These are phyloP conservation scores for Plusia festucae DNA, from an alignment of 2,888 invertebrate genomes.

Conservation along the genomic window DNA sequence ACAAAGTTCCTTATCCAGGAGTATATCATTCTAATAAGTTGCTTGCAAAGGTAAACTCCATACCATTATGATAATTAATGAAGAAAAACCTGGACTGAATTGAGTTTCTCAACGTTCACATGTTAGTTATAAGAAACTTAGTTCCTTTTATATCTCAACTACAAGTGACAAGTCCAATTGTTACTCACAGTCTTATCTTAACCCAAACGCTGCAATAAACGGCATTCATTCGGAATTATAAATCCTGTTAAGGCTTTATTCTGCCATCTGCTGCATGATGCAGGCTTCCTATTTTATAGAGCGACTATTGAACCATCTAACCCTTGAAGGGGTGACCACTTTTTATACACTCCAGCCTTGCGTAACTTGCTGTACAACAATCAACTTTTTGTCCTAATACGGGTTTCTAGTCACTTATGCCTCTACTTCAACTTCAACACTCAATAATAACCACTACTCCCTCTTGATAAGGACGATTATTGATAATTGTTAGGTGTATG, in stretches of 20 bases:
- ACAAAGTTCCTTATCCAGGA: not conserved
- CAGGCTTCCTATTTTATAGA: constrained; percentile 71
- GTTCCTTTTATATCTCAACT: constrained; percentile 8
- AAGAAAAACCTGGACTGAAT: not conserved
- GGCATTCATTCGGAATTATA: constrained; percentile 38
- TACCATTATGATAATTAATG: not conserved
- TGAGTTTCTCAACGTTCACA: not conserved
- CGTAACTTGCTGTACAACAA: constrained; percentile 79
- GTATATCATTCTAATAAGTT: no score
- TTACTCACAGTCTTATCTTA: constrained; percentile 13
- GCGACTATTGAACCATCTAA: constrained; percentile 82
- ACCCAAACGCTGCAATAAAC: constrained; percentile 18
- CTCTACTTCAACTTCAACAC: constrained; percentile 8
- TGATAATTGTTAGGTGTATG: constrained; percentile 8
- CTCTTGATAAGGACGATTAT: constrained; percentile 3
- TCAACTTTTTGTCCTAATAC: constrained; percentile 79
- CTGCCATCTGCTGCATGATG: constrained; percentile 42
- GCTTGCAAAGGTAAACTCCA: not conserved
- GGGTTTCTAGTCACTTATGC: constrained; percentile 63
- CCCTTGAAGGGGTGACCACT: constrained; percentile 82
- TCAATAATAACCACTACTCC: constrained; percentile 23
- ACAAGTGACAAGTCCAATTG: constrained; percentile 20
- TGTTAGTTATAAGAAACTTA: not conserved
- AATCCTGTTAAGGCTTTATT: constrained; percentile 44
- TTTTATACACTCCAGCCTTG: constrained; percentile 82